These are phyloP conservation scores for Odontomyia ornata DNA, from an alignment of 2,888 invertebrate genomes.

Conservation along the genomic window DNA sequence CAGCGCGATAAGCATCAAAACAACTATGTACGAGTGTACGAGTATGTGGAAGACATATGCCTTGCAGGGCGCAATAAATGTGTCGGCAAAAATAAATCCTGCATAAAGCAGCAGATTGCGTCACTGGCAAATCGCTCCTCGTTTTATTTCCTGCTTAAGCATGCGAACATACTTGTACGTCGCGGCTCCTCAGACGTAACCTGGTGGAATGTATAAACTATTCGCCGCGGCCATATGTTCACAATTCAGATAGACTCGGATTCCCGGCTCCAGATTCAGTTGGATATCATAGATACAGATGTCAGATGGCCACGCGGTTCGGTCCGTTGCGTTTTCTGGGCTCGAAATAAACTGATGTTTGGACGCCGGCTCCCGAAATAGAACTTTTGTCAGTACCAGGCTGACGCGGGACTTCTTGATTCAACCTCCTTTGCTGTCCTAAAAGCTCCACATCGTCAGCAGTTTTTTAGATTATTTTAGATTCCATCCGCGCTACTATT, in stretches of 20 bases:
- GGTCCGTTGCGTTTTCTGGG: neutral
- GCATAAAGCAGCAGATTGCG: slow-evolving; percentile 10
- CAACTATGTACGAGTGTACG: neutral
- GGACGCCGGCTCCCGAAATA: slow-evolving; percentile 17
- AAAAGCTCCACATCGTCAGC: too few species aligned
- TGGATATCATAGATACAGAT: slow-evolving; percentile 14
- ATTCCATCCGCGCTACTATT: neutral
- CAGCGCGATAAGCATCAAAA: neutral
- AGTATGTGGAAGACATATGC: slow-evolving; percentile 11
- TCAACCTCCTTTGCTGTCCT: too few species aligned
- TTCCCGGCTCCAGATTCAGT: too few species aligned
- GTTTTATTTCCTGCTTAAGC: neutral
- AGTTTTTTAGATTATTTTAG: neutral
- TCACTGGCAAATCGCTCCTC: neutral
- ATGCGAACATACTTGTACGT: too few species aligned
- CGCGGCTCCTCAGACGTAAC: neutral
- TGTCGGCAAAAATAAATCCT: slow-evolving; percentile 14
- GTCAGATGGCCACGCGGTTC: slow-evolving; percentile 10
- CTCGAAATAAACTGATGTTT: slow-evolving; percentile 11
- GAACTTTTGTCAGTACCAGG: neutral
- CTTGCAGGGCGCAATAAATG: slow-evolving; percentile 11
- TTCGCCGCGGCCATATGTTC: slow-evolving; percentile 19
- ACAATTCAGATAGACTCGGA: neutral
- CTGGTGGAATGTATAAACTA: neutral
- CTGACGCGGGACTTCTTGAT: too few species aligned